phyloP scores from a whole-genome alignment of 2,888 invertebrate species.

The Caenorhabditis sp. region DNA sequence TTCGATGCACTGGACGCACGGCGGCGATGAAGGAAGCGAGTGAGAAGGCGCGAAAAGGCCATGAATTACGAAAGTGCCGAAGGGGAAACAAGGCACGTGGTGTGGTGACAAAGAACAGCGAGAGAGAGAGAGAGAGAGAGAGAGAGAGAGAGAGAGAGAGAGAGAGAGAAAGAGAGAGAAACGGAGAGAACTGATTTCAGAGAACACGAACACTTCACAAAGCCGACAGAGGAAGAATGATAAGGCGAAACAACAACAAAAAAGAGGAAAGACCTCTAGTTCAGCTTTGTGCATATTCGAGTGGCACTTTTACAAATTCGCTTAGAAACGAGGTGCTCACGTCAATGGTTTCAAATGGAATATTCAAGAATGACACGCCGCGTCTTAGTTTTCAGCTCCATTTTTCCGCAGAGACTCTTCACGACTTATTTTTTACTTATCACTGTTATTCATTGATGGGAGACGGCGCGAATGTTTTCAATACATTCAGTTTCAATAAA shows the following conservation, averaged over 20 bases:
- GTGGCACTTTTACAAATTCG: background rate
- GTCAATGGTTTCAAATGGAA: background rate
- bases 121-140: background rate
- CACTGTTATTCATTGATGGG: constrained; percentile 46
- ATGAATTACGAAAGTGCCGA: constrained; percentile 4
- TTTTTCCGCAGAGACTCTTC: background rate
- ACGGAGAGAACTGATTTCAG: too few relatives aligned
- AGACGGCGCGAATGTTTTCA: constrained; percentile 70
- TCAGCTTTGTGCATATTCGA: background rate
- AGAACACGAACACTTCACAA: too few relatives aligned
- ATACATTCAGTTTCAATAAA: constrained; percentile 71
- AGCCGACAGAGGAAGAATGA: background rate
- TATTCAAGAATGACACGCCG: too few relatives aligned
- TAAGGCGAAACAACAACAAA: background rate
- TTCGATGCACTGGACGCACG: constrained; percentile 46
- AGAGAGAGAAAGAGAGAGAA: background rate
- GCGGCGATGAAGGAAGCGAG: background rate
- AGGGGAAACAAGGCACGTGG: too few relatives aligned
- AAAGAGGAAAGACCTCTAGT: background rate
- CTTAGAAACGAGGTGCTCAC: too few relatives aligned
- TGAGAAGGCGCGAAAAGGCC: background rate
- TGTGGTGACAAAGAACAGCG: background rate
- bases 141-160: background rate
- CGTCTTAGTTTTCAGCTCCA: constrained; percentile 9
- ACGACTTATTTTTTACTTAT: background rate